phyloP scores from a whole-genome alignment of 2,888 invertebrate genomes.

The Tyria jacobaeae region DNA sequence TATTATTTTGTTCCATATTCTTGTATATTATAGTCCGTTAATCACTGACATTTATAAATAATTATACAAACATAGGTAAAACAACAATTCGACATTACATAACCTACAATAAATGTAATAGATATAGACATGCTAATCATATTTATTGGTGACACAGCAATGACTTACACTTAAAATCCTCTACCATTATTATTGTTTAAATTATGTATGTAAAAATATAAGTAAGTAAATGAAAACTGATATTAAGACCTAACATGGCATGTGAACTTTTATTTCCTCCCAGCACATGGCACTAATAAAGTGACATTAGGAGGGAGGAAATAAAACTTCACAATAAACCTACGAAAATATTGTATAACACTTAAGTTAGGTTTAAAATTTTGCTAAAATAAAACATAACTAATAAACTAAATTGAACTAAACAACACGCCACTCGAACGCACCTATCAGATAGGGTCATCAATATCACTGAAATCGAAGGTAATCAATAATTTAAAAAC shows the following conservation, averaged over 20 bases:
- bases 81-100: slow-evolving; percentile 59
- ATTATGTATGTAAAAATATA: slow-evolving; percentile 61
- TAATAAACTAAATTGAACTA: slow-evolving; percentile 87
- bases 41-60: slow-evolving; percentile 65
- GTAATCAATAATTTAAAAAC: slow-evolving; percentile 79
- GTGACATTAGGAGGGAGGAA: slow-evolving; percentile 85
- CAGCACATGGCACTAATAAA: slow-evolving; percentile 65
- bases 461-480: slow-evolving; percentile 82
- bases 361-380: slow-evolving; percentile 85
- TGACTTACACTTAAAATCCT: slow-evolving; percentile 76
- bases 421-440: slow-evolving; percentile 82
- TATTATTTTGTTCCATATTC: slow-evolving; percentile 49
- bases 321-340: slow-evolving; percentile 81
- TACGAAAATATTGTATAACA: slow-evolving; percentile 85
- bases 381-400: slow-evolving; percentile 87
- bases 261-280: slow-evolving; percentile 58
- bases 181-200: slow-evolving; percentile 73
- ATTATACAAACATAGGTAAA: slow-evolving; percentile 61
- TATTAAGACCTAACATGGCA: slow-evolving; percentile 76
- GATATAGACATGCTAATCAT: slow-evolving; percentile 79
- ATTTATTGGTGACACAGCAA: slow-evolving; percentile 86
- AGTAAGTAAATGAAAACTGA: slow-evolving; percentile 68
- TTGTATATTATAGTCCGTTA: slow-evolving; percentile 57
- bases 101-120: slow-evolving; percentile 70
- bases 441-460: slow-evolving; percentile 80